Base-by-base conservation (phyloP, 2,888 invertebrate species). In the Adelphocoris suturalis region DNA sequence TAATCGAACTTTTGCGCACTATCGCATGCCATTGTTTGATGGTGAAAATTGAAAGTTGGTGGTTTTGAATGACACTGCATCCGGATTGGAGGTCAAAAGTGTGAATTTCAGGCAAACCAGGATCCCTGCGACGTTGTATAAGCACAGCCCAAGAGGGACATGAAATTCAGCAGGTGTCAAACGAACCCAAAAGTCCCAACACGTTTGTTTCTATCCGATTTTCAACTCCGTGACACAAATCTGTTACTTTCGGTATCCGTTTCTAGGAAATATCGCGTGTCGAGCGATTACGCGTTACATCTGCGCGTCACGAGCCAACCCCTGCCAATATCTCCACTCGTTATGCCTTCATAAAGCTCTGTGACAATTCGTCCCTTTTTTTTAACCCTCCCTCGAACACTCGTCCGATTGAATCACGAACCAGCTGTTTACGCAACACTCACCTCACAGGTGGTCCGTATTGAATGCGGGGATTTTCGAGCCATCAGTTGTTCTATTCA, bases 391-490 rank as follows among this genome's bases (percentile, higher is more conserved):
- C 23, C 13, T 23, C 11, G 23, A 23, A 19, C 68, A 23, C 68
- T 7, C 23, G 7, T 68, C 19, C 68, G 23, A 68, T 68, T 68
- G 68, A 19, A 23, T 68, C 68, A 68, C 68, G 27, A 23, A 11
- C 11, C 68, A 12, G 68, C 68, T 68, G 23, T 68, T 68, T 19
- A 68, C 68, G 68, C 68, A 68, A 68, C 68, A 19, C 23, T 68
- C 23, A 23, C 68, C 23, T 23, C 68, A 68, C 27, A 68, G 68
- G 68, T 23, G 68, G 68, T 68, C 68, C 68, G 68, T 27, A 27
- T 68, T 68, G 68, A 68, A 23, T 68, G n/a, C 16, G 27, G 23
- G 27, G 68, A 23, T 68, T 68, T 68, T 68, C 23, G 12, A 68
- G 27, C 68, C 23, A 68, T 68, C 68, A 19, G 57, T 57, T n/a